Conservation (phyloP, 2,888 invertebrate species). For the Amphimallon solstitiale region DNA sequence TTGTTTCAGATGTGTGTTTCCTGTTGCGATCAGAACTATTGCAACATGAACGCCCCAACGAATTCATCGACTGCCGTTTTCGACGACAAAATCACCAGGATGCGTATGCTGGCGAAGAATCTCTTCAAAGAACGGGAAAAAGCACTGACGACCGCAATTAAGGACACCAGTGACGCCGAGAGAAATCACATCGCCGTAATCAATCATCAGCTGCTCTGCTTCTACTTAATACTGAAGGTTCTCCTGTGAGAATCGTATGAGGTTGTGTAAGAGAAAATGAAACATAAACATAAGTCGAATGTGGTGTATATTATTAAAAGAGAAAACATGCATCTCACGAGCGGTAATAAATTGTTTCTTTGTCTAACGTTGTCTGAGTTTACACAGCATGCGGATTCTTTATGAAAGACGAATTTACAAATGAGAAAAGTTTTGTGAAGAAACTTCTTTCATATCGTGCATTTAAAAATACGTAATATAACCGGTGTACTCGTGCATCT, state of each 20-base stretch:
- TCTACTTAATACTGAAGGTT: constrained; percentile 10
- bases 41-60: constrained; percentile 71
- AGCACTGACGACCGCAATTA: constrained; percentile 61
- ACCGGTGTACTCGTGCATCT: too few relatives aligned
- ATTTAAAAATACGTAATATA: too few relatives aligned
- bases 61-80: constrained; percentile 69
- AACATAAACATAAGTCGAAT: too few relatives aligned
- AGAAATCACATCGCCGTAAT: not conserved
- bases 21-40: constrained; percentile 72
- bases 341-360: too few relatives aligned
- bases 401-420: too few relatives aligned
- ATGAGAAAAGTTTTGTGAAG: too few relatives aligned
- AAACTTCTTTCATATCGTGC: too few relatives aligned
- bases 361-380: too few relatives aligned
- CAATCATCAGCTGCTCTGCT: constrained; percentile 1
- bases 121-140: constrained; percentile 61
- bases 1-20: constrained; percentile 70
- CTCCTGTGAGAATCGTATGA: constrained; percentile 14
- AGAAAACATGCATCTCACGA: too few relatives aligned
- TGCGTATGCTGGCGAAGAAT: constrained; percentile 62
- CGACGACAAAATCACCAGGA: constrained; percentile 63
- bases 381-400: too few relatives aligned
- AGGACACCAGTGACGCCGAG: constrained; percentile 50
- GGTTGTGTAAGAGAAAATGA: not conserved
- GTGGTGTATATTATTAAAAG: not conserved